Evolutionary conservation across 2,888 invertebrate species (phyloP).

Genomic region (Rhagium mordax): DNA sequence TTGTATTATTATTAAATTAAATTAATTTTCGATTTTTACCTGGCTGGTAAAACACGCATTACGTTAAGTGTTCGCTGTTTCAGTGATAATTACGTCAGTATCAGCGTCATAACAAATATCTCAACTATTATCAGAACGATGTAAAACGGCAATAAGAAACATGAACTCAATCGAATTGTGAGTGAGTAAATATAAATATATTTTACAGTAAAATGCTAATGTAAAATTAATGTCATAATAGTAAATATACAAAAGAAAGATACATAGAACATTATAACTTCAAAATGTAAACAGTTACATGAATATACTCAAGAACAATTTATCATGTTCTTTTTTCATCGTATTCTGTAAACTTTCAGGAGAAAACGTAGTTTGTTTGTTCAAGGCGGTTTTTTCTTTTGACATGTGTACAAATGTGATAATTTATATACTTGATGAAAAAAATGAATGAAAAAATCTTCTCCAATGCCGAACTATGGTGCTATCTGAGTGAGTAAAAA

Average conservation of each 20-base stretch:
- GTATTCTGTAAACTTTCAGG: slow-evolving; percentile 25
- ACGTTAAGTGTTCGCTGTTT: too few species aligned
- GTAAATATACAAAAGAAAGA: background rate
- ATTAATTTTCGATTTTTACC: too few species aligned
- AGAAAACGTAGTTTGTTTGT: slow-evolving; percentile 26
- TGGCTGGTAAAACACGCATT: too few species aligned
- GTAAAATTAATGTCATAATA: background rate
- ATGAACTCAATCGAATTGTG: too few species aligned
- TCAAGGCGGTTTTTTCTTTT: slow-evolving; percentile 27
- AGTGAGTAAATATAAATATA: too few species aligned
- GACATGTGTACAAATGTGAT: slow-evolving; percentile 33
- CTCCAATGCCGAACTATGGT: slow-evolving; percentile 19
- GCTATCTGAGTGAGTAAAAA: slow-evolving; percentile 18
- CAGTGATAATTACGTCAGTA: too few species aligned
- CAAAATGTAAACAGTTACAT: slow-evolving; percentile 8
- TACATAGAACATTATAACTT: slow-evolving; percentile 14
- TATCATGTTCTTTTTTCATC: slow-evolving; percentile 21
- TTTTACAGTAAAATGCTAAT: background rate
- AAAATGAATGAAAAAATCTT: slow-evolving; percentile 28
- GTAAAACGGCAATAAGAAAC: too few species aligned
- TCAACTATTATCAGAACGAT: too few species aligned
- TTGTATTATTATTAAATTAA: too few species aligned
- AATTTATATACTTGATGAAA: slow-evolving; percentile 32
- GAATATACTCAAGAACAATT: slow-evolving; percentile 25
- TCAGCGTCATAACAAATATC: too few species aligned